Conservation (phyloP, 1,140 invertebrate genomes). For the Scaptomyza hsui region DNA sequence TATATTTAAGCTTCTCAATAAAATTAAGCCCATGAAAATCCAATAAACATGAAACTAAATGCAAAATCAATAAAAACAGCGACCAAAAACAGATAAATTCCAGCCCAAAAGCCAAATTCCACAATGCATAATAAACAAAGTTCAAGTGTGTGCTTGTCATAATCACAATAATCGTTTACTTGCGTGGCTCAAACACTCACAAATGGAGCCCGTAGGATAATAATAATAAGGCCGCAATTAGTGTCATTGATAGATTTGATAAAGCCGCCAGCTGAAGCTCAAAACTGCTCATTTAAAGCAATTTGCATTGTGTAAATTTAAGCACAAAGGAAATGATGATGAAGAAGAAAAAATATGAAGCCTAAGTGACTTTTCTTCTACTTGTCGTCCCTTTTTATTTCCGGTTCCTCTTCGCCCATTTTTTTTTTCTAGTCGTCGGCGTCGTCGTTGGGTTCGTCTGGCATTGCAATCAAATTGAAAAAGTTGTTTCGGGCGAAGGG, state of each 20-base stretch:
- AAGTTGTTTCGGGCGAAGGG: conserved; percentile 48
- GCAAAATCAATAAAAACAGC: conserved; percentile 43
- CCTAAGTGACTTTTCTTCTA: conserved; percentile 17
- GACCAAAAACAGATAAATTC: conserved; percentile 6
- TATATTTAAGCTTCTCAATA: background rate
- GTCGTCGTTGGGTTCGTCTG: conserved; percentile 1
- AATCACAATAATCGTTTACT: conserved; percentile 66
- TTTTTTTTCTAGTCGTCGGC: background rate
- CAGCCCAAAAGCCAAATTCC: background rate
- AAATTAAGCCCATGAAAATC: background rate
- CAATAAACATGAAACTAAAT: conserved; percentile 11
- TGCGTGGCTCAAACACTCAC: conserved; percentile 45
- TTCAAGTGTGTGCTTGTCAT: conserved; percentile 33
- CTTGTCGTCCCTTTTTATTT: conserved; percentile 44
- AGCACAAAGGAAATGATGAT: conserved; percentile 22
- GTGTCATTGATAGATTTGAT: conserved; percentile 67
- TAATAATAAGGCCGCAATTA: conserved; percentile 77
- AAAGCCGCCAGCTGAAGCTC: conserved; percentile 38
- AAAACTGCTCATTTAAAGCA: conserved; percentile 49
- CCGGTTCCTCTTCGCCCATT: conserved; percentile 21
- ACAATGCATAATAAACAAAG: conserved; percentile 26
- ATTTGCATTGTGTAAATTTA: conserved; percentile 46
- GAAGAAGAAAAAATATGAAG: conserved; percentile 35
- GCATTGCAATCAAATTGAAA: conserved; percentile 54
- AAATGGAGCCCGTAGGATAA: conserved; percentile 20